Evolutionary conservation across 2,888 invertebrate species (phyloP).

Genomic region (Drosophila multiciliata): DNA sequence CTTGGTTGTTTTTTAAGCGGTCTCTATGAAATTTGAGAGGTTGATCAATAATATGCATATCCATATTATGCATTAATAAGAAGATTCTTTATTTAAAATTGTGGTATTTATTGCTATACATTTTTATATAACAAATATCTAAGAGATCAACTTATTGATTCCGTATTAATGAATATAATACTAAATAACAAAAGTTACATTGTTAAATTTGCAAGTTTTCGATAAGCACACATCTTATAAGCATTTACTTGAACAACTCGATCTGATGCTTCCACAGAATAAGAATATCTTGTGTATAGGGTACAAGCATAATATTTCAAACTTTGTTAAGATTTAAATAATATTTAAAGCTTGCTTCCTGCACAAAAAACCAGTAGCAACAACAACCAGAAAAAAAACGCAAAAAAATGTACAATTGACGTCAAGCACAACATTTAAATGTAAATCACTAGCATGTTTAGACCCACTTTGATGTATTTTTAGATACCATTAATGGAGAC

Average conservation of each 20-base stretch:
- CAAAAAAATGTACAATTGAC: constrained; percentile 48
- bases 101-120: no score
- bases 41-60: no score
- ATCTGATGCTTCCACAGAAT: background rate
- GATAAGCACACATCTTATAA: background rate
- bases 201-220: background rate
- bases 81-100: no score
- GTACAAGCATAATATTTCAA: constrained; percentile 18
- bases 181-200: background rate
- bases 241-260: no score
- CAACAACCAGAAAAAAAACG: constrained; percentile 3
- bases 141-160: constrained; percentile 4
- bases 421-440: constrained; percentile 57
- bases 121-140: background rate
- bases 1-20: no score
- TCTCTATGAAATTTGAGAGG: no score
- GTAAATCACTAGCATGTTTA: constrained; percentile 50
- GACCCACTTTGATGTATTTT: constrained; percentile 68
- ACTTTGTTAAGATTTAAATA: constrained; percentile 28
- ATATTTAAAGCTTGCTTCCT: constrained; percentile 20
- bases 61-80: no score
- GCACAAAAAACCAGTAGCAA: constrained; percentile 14
- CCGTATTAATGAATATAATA: background rate
- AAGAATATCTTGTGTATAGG: background rate
- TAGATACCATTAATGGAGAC: constrained; percentile 56